Base-by-base conservation (phyloP, 2,888 invertebrate species). In the Dynastes maya region DNA sequence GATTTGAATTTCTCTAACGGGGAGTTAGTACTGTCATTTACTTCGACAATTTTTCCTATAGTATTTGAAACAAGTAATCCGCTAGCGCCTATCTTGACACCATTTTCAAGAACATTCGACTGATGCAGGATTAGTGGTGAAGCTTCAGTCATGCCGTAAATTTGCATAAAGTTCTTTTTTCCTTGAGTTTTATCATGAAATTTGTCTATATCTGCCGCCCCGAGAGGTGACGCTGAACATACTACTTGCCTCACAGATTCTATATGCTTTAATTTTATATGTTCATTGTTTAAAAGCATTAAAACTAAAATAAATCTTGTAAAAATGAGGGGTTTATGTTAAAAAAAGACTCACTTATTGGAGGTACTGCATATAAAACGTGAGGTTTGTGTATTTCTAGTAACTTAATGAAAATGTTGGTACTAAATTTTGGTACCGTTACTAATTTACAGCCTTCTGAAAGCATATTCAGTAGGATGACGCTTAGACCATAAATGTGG, bases 141-240 rank as follows among this genome's bases (percentile, higher is more conserved):
- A 0, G 93, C 90, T 86, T 95, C 95, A 0, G 95, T 94, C 86
- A 95, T 89, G 2, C 95, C 95, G 82, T 93, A 93, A 9, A 92
- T 67, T 80, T 85, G 85, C 63, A 84, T 67, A 32, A 85, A 68
- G 67, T 80, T 77, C 65, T 85, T 81, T 67, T 78, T 80, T 4
- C 82, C 82, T 58, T 80, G 45, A 22, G 82, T 81, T 81, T 86
- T 86, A 37, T 83, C 80, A 13, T 82, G 40, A 78, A 87, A 84
- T 78, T 84, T 84, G 53, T 86, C 85, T 11, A 88, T 86, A 76
- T 89, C 86, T 4, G 82, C 78, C 5, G 79, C 83, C 27, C 85
- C 85, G 6, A 86, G 77, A 13, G 92, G 91, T 2, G 92, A 92
- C 1, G 92, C 92, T 1, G 90, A 91, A 75, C 87, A 88, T 5